Evolutionary conservation across 2,797 vertebrate genomes (phyloP), one percentile per base, ranked within the genome.

Genomic region (Rhabdophis nuchalis): DNA sequence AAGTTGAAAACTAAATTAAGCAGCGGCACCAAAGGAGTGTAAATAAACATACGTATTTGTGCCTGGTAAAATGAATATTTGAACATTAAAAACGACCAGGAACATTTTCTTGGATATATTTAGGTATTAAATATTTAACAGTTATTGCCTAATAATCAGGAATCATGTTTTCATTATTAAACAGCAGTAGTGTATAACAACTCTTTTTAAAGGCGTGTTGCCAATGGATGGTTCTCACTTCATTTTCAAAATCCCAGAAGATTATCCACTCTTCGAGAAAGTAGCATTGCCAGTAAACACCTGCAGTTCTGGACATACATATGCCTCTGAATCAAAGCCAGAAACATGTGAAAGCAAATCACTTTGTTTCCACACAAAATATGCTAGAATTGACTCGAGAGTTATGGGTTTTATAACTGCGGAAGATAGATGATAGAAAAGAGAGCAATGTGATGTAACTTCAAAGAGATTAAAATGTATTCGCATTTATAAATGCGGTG

Each of bases 321-420:
- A 82, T 36, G 90, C 89, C 92, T 92, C 57, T 87, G 94, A 88
- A 86, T 93, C 20, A 20, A 93, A 94, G 87, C 93, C 86, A 58
- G 95, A 93, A 96, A 88, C 95, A 94, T 61, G 88, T 93, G 93
- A 93, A 89, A 96, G 91, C 92, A 96, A 90, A 94, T 94, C 92
- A 96, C 96, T 96, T 32, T n/a, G 52, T 88, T 95, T 94, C 92
- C 93, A 96, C 10, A 96, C 94, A 96, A 96, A 97, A 90, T 96
- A 94, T 96, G 95, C 94, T 94, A 91, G 95, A 97, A 97, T 96
- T 96, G 68, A 72, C 32, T 36, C 32, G 2, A 72, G 7, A 9
- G 68, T 36, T 72, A 18, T 36, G 32, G 32, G 16, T 36, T 32
- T 72, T 36, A 72, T 36, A 36, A 18, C n/a, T 8, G 16, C 68